Base-by-base conservation (phyloP, 2,888 invertebrate species). In the Tetheella fluctuosa region DNA sequence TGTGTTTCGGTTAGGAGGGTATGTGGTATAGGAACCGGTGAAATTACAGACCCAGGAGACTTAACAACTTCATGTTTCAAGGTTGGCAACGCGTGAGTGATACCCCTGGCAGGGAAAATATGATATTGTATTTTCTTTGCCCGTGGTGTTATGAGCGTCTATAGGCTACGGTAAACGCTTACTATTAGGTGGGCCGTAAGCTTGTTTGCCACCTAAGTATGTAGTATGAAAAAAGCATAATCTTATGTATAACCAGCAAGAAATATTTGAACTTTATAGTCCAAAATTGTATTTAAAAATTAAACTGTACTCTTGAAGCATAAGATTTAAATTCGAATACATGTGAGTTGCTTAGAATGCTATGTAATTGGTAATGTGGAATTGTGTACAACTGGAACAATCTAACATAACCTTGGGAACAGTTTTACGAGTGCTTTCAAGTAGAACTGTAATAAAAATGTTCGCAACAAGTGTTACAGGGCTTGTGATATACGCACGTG, bases 391-490 rank as follows among this genome's bases (percentile, higher is more conserved):
- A 68, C 65, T 74, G 73, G 72, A 88, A 89, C 89, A 90, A 88
- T 89, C 85, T 88, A 84, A 88, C 72, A 80, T 87, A 84, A 88
- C 91, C 90, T 90, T 90, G 88, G 76, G 64, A 84, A 72, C 76
- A 70, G 55, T 79, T 89, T 89, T 88, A 89, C 83, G 86, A 85
- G 79, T 73, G 77, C 78, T 82, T 79, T 82, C 81, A 79, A 81
- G 75, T 79, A 75, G 74, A 73, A 67, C 67, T 70, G 83, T 76
- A 81, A 87, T 88, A 89, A 89, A 89, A 83, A 85, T 80, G 80
- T 86, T 81, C 71, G 83, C 85, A 88, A 86, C 84, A 86, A 86
- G 87, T 89, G 85, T 83, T 78, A 74, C 74, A 78, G 66, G 71
- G 68, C 69, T 81, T 77, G 76, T 72, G 80, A 77, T 81, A 69